Evolutionary conservation across 2,797 vertebrate species (phyloP).

Genomic region (Pipistrellus nathusii): DNA sequence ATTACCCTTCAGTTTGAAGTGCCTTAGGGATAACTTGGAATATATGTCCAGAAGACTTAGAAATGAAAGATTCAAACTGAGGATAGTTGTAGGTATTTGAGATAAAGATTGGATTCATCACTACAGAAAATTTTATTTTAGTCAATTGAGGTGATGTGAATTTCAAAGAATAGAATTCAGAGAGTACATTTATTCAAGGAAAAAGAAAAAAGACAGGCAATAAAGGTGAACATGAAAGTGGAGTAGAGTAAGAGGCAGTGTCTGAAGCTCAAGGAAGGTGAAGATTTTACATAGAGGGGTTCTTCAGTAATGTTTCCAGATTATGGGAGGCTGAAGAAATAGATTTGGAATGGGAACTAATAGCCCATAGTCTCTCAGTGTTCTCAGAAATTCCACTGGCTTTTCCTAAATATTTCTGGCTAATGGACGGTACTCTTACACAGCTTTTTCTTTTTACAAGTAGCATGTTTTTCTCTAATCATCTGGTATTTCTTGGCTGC

Average conservation of each 20-base stretch:
- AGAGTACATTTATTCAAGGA: neutral
- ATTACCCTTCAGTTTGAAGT: neutral
- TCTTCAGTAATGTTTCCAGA: neutral
- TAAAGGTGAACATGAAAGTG: neutral
- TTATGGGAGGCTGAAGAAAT: neutral
- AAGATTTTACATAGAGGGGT: neutral
- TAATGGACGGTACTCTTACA: neutral
- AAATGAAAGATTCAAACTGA: neutral
- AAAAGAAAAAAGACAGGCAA: neutral
- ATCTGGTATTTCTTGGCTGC: neutral
- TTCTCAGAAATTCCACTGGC: neutral
- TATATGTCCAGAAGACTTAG: neutral
- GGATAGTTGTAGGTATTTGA: conserved; percentile 25
- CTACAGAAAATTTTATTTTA: neutral
- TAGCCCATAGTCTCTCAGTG: neutral
- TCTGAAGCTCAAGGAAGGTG: neutral
- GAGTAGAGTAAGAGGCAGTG: neutral
- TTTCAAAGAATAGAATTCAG: conserved; percentile 26
- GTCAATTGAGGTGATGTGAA: neutral
- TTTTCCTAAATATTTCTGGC: neutral
- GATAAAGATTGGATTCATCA: neutral
- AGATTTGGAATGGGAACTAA: neutral
- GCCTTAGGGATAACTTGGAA: neutral
- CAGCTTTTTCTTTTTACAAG: neutral
- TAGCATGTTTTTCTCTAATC: neutral